Evolutionary conservation across 2,888 invertebrate genomes (phyloP), one percentile per base, ranked within the genome.

Genomic region (Amphipyra tragopoginis): DNA sequence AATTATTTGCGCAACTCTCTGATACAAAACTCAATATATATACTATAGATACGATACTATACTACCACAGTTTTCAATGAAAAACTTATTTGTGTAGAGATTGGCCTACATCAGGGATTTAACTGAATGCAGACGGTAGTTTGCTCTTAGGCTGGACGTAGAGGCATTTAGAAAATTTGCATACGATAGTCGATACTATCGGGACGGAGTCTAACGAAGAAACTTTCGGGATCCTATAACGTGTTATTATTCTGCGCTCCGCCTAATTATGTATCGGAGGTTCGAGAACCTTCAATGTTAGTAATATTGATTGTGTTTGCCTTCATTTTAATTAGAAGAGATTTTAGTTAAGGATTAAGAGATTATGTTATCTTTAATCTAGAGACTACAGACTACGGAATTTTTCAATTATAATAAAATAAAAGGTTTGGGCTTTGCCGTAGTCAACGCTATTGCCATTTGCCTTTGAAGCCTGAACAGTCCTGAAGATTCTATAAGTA

Each of bases 91-190:
- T 80, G 73, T 65, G 67, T 62, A 39, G 75, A 82, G 81, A 87
- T 84, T 85, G 83, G 80, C 73, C 81, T 83, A 85, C 87, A 84
- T 86, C 79, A 80, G 83, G 84, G 86, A 89, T 84, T 88, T 82
- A 84, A 83, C 81, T 84, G 75, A 74, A 83, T 83, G 76, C 81
- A 82, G 84, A 83, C 79, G 81, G 80, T 79, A 84, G 82, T 85
- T 84, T 81, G 73, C 79, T 77, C 76, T 66, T 77, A 54, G 44
- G 52, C 26, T 33, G 39, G 63, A 76, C 80, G 76, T 73, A 59
- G 57, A 81, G 81, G 85, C 81, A 87, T 90, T 90, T 87, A 85
- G 84, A 75, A 85, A 86, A 90, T 91, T 92, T 91, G 89, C 90
- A 91, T 90, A 77, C 86, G 85, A 86, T 88, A 85, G 82, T 84